Evolutionary conservation across 2,888 invertebrate genomes (phyloP).

Genomic region (Brachylomia viminalis): DNA sequence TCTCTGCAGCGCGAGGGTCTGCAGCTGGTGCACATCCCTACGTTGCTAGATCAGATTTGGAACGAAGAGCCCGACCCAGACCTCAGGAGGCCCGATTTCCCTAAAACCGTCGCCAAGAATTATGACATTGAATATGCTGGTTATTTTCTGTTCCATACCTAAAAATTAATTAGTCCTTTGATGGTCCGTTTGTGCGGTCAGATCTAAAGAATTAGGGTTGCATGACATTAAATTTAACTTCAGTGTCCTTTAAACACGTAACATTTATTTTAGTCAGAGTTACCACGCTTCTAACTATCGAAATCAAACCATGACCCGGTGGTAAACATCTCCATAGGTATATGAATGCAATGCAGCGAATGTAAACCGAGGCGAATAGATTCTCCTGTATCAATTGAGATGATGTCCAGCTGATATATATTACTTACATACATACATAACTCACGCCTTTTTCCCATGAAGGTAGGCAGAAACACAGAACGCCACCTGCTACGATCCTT

Average conservation of each 20-base stretch:
- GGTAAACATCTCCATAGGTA: background rate
- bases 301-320: background rate
- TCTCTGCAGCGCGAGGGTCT: constrained; percentile 89
- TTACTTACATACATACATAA: too few relatives aligned
- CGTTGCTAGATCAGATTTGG: constrained; percentile 96
- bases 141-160: constrained; percentile 19
- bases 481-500: too few relatives aligned
- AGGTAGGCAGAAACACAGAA: too few relatives aligned
- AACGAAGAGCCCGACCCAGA: constrained; percentile 84
- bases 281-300: background rate
- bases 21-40: constrained; percentile 91
- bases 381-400: too few relatives aligned
- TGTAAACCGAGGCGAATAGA: background rate
- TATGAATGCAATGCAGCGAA: background rate
- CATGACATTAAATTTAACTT: background rate
- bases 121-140: constrained; percentile 91
- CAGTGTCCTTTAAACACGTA: background rate
- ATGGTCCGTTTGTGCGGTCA: background rate
- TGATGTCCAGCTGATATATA: background rate
- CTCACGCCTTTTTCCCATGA: too few relatives aligned
- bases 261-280: background rate
- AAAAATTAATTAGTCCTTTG: background rate
- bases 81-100: constrained; percentile 89
- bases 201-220: background rate
- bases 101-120: constrained; percentile 91